Evolutionary conservation across 2,797 vertebrate genomes (phyloP).

Genomic region (Lepidocolaptes lacrymiger): DNA sequence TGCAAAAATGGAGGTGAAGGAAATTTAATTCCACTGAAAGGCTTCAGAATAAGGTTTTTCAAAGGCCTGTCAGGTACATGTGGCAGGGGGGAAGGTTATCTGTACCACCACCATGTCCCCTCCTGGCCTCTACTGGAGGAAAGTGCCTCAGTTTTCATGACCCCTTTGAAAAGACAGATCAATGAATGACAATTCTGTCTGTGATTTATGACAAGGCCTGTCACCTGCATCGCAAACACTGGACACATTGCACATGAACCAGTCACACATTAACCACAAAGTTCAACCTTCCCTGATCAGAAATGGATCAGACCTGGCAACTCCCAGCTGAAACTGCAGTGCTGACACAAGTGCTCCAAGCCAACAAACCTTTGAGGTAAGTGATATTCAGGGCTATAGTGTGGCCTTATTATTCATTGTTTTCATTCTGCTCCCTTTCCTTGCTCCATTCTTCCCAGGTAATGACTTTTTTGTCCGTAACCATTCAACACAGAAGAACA

Average conservation of each 20-base stretch:
- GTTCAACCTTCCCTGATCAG: not conserved
- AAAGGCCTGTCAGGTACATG: not conserved
- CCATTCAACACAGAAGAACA: not conserved
- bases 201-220: not conserved
- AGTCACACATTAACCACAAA: not conserved
- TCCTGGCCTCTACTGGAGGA: not conserved
- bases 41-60: not conserved
- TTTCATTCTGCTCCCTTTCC: not conserved
- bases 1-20: not conserved
- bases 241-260: not conserved
- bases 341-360: not conserved
- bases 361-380: not conserved
- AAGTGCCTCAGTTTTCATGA: not conserved
- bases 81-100: not conserved
- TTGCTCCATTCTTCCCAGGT: conserved; percentile 3
- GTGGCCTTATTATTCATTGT: not conserved
- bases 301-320: not conserved
- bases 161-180: not conserved
- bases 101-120: not conserved
- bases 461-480: not conserved
- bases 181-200: not conserved
- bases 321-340: not conserved
- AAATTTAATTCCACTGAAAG: not conserved
- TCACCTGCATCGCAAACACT: not conserved
- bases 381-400: not conserved